Percentiles rank a stretch among this genome's conserved stretches.
Evolutionary conservation across 2,888 invertebrate species (phyloP).

Genomic region (Bimastos eiseni): DNA sequence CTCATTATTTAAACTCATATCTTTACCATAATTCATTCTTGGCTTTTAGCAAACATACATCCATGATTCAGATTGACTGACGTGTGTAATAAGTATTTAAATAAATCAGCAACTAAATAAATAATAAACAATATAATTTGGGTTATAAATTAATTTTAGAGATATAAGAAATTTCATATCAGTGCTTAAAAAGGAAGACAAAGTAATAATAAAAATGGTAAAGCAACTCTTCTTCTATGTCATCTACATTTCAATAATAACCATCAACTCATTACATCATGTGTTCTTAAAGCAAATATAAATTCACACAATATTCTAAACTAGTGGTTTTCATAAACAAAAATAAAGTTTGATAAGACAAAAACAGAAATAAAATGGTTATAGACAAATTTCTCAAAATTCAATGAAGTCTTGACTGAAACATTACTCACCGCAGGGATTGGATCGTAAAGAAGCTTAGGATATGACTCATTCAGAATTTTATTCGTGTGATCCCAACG

Average conservation of each 20-base stretch:
- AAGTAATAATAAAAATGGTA: not conserved
- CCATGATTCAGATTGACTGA: no score
- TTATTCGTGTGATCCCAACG: slow-evolving; percentile 62
- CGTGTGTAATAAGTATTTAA: no score
- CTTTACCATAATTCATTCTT: no score
- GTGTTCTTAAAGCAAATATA: not conserved
- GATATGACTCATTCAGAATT: slow-evolving; percentile 75
- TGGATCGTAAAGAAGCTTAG: slow-evolving; percentile 81
- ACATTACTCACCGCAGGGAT: slow-evolving; percentile 71
- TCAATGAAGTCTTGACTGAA: no score
- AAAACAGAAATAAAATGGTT: no score
- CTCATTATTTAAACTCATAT: no score
- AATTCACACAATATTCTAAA: not conserved
- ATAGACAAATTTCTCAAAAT: no score
- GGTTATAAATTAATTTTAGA: not conserved
- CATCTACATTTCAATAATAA: not conserved
- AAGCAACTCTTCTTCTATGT: not conserved
- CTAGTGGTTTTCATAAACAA: no score
- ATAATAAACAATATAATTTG: not conserved
- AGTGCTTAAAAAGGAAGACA: not conserved
- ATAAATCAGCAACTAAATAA: no score
- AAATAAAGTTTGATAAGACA: not conserved
- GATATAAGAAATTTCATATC: not conserved
- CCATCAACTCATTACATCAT: not conserved
- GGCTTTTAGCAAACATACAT: no score